Base-by-base conservation (phyloP, 1,140 invertebrate species). In the Araneus ventricosus region DNA sequence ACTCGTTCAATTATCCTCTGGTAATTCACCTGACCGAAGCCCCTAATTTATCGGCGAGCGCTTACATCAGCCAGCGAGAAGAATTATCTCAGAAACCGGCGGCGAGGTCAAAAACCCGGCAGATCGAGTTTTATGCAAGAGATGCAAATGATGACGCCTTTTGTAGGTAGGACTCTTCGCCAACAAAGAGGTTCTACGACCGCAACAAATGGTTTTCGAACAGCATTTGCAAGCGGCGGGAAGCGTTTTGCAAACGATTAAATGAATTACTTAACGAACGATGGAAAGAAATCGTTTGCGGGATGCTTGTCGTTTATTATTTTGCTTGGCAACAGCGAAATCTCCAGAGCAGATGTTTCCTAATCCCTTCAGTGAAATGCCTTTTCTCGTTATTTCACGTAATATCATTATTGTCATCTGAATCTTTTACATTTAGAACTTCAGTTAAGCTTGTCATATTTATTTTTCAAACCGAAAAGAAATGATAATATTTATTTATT, bases 81-180 rank as follows among this genome's bases (percentile, higher is more conserved):
- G 45, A 67, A 67, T 67, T 67, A 67, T 27, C n/a, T 8, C 63
- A 27, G 45, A 52, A 52, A 52, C 45, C 10, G 45, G 45, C 45
- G 45, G 45, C 45, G 24, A 67, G 63, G 63, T 67, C 63, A 67
- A 67, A 67, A 67, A 67, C 63, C 63, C 27, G 4, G 27, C 63
- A 67, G 10, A 67, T 67, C 63, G 63, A 67, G 63, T 67, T 67
- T 52, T 30, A 67, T n/a, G 63, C 63, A 67, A 67, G n/a, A 67
- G 27, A 67, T 67, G 63, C 63, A 67, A 67, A 67, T 67, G 45
- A 52, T 52, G 63, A 8, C 8, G 27, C 63, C 45, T 67, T 67
- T 67, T 10, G 27, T 14, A 67, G 27, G 63, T 10, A 27, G 45
- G 45, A 52, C 17, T 52, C n/a, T 10, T 30, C n/a, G 1, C n/a